Evolutionary conservation across 2,113 vertebrate species (phyloP), one percentile per base, ranked within the genome.

Genomic region (Cochlearius cochlearius): DNA sequence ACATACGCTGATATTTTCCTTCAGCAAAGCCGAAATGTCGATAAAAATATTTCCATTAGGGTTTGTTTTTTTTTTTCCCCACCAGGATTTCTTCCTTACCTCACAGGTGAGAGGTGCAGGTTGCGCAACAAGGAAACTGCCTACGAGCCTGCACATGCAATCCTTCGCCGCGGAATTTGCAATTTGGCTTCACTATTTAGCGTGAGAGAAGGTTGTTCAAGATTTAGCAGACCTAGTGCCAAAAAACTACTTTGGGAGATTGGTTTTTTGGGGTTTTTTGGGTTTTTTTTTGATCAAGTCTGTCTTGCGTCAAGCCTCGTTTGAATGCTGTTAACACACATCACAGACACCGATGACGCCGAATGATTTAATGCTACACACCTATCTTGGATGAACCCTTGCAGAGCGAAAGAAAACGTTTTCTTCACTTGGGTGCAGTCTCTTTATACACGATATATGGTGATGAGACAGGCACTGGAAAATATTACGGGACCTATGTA

Each of bases 221-320:
- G 79, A 52, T 72, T 82, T 49, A 47, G 25, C 73, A 63, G 84
- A 10, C 38, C 55, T 21, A 16, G 4, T 82, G 96, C 94, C 93
- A 97, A 81, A 58, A 75, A 86, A 4, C 45, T 72, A 93, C 95
- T 95, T 52, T 23, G 90, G 94, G 90, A 92, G 64, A 90, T 90
- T 88, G 74, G 29, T 41, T 41, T 41, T 41, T 43, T 39, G 39
- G n/a, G n/a, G n/a, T 41, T 41, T 41, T 41, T 41, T 41, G 8
- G 41, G 12, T 41, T 41, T 17, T 50, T 60, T 60, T 29, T 50
- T 43, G 27, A 69, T 67, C 15, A 11, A 69, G 39, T 15, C 82
- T 50, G 39, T 22, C 73, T 92, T 78, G 75, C 52, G 9, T 19
- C 41, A 55, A 89, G 68, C 27, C 92, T 87, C 76, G 26, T 96